phyloP scores from a whole-genome alignment of 2,797 vertebrate genomes.

The Tolypeutes matacus region DNA sequence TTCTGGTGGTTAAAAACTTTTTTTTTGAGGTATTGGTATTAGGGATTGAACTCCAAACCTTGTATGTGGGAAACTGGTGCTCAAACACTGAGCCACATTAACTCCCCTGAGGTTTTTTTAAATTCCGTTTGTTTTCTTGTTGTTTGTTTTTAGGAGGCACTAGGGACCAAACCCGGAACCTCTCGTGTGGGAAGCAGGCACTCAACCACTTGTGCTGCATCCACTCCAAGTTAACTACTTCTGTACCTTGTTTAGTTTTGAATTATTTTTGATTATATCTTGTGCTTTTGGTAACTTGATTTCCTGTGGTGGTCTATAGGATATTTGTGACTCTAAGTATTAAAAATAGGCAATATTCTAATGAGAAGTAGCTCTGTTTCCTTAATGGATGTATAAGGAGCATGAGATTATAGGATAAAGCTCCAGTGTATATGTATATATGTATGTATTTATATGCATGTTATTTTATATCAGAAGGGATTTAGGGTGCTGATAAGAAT shows the following conservation, averaged over 20 bases:
- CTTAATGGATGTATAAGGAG: not conserved
- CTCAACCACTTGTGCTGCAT: too few relatives aligned
- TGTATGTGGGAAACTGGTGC: too few relatives aligned
- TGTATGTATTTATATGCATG: not conserved
- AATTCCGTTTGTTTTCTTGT: too few relatives aligned
- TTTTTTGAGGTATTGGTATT: too few relatives aligned
- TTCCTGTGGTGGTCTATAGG: not conserved
- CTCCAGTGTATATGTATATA: not conserved
- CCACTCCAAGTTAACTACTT: not conserved
- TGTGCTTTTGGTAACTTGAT: constrained; percentile 31
- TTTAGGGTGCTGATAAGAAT: not conserved
- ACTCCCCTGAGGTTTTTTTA: too few relatives aligned
- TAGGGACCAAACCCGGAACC: too few relatives aligned
- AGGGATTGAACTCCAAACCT: too few relatives aligned
- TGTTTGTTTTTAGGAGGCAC: too few relatives aligned
- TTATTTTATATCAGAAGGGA: not conserved
- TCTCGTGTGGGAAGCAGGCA: too few relatives aligned
- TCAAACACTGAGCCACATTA: too few relatives aligned
- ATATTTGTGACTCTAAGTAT: constrained; percentile 31
- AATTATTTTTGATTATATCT: not conserved
- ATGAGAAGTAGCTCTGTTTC: constrained; percentile 6
- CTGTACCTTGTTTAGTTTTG: not conserved
- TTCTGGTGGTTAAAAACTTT: not conserved
- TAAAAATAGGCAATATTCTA: constrained; percentile 10
- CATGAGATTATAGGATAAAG: constrained; percentile 8